Percentiles rank a stretch among this genome's conserved stretches.
These are phyloP conservation scores for Microctonus aethiopoides DNA, from an alignment of 2,888 invertebrate species.

Conservation along the genomic window DNA sequence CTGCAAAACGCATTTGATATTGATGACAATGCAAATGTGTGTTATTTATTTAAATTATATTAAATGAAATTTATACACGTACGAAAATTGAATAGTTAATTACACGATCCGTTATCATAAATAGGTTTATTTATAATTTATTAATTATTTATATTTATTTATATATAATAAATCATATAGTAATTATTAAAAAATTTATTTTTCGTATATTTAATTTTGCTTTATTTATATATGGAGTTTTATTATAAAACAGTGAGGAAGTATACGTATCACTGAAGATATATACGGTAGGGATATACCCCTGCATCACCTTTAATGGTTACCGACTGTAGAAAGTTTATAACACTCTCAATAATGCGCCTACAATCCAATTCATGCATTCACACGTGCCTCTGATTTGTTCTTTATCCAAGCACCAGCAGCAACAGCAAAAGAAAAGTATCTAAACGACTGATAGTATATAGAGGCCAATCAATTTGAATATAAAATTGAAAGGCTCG, in stretches of 20 bases:
- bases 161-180: neutral
- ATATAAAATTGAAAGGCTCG: conserved; percentile 14
- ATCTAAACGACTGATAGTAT: too few relatives aligned
- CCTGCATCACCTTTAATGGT: neutral
- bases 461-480: conserved; percentile 1
- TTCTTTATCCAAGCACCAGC: neutral
- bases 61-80: neutral
- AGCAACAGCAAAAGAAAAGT: neutral
- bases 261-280: neutral
- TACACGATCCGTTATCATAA: neutral
- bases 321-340: conserved; percentile 16
- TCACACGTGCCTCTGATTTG: conserved; percentile 10
- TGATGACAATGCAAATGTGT: neutral
- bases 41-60: neutral
- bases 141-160: neutral
- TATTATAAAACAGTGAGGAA: too few relatives aligned
- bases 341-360: conserved; percentile 23
- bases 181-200: too few relatives aligned
- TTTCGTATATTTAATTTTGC: neutral
- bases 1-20: neutral
- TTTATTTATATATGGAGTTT: neutral
- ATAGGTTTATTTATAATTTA: neutral
- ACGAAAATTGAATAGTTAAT: neutral
- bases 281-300: neutral
- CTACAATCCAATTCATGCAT: conserved; percentile 17